Percentiles rank a stretch among this genome's conserved stretches.
phyloP scores from a whole-genome alignment of 1,140 invertebrate species.

The Anastatus disparis region DNA sequence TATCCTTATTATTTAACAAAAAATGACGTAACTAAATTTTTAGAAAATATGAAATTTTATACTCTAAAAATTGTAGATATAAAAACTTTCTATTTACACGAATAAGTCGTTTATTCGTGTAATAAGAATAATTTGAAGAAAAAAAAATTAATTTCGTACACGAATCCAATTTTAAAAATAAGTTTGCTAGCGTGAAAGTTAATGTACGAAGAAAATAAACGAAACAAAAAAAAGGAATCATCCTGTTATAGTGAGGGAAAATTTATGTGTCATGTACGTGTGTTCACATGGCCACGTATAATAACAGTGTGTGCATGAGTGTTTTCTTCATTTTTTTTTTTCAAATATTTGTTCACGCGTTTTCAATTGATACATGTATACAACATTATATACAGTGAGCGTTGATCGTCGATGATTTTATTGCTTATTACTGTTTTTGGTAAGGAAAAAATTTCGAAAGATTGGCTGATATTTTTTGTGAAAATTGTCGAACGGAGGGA shows the following conservation, averaged over 20 bases:
- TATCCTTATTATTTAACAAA: no score
- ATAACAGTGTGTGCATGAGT: constrained; percentile 54
- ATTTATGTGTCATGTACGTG: constrained; percentile 27
- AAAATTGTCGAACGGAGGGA: no score
- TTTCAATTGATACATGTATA: no score
- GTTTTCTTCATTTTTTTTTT: constrained; percentile 4
- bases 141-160: no score
- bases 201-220: neutral
- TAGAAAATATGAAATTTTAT: no score
- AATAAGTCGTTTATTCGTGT: no score
- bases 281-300: constrained; percentile 40
- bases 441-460: neutral
- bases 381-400: neutral
- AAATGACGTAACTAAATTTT: no score
- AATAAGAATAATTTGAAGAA: no score
- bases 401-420: neutral
- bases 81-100: no score
- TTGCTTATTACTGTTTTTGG: neutral
- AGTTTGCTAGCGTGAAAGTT: neutral
- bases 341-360: neutral
- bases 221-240: neutral
- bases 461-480: neutral
- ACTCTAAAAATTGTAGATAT: no score
- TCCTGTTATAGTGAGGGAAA: neutral
- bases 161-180: no score